Percentiles rank a stretch among this genome's conserved stretches.
Evolutionary conservation across 1,140 invertebrate genomes (phyloP).

Genomic region (Zaprionus ghesquierei): DNA sequence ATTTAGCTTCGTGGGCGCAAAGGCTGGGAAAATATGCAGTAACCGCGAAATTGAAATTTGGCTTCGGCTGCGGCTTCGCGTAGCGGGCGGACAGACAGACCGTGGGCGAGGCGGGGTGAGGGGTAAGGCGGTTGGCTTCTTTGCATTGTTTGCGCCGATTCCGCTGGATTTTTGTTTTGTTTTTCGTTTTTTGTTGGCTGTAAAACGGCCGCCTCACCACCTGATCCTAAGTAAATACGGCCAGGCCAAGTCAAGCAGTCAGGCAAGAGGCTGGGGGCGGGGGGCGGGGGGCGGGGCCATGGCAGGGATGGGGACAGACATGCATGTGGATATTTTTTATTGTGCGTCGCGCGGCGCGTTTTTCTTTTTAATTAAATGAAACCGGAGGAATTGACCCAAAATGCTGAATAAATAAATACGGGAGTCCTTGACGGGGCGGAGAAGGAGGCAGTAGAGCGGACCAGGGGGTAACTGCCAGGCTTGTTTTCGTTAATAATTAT

Average conservation of each 20-base stretch:
- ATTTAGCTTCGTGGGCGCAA: constrained; percentile 9
- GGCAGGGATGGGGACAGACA: constrained; percentile 40
- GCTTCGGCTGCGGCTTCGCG: constrained; percentile 28
- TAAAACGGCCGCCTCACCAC: constrained; percentile 63
- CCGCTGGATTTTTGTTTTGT: neutral
- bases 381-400: constrained; percentile 82
- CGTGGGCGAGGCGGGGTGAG: neutral
- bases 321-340: constrained; percentile 68
- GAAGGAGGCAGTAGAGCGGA: neutral
- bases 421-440: neutral
- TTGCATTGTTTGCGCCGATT: constrained; percentile 61
- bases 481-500: constrained; percentile 75
- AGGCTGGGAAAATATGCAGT: constrained; percentile 78
- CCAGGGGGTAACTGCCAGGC: neutral
- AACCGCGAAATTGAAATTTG: constrained; percentile 81
- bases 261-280: neutral
- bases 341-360: constrained; percentile 55
- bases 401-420: constrained; percentile 74
- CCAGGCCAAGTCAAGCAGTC: neutral
- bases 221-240: constrained; percentile 82
- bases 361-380: constrained; percentile 83
- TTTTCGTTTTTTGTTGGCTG: constrained; percentile 4
- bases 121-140: constrained; percentile 43
- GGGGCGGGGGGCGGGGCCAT: neutral
- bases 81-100: constrained; percentile 11